These are phyloP conservation scores for Deilephila elpenor DNA, from an alignment of 2,888 invertebrate species.

Conservation along the genomic window DNA sequence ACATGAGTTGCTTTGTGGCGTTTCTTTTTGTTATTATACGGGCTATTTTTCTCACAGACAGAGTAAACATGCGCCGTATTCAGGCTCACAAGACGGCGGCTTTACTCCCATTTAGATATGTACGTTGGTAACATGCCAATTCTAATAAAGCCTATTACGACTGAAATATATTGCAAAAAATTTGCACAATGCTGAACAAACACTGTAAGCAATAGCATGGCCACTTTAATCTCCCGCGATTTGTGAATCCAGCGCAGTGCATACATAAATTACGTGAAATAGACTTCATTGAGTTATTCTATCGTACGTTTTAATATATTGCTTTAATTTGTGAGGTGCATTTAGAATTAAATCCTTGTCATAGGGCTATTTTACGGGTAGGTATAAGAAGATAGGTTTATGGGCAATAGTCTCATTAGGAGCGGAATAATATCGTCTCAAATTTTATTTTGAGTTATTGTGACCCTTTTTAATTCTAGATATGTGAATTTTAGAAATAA, in stretches of 20 bases:
- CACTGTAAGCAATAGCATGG: constrained; percentile 17
- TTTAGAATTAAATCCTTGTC: too few species aligned
- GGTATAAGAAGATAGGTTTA: too few species aligned
- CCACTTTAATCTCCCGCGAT: constrained; percentile 25
- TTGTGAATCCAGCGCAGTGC: background rate
- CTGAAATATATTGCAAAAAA: constrained; percentile 60
- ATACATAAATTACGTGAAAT: background rate
- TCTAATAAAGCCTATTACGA: constrained; percentile 61
- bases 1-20: background rate
- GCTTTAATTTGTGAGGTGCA: too few species aligned
- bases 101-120: constrained; percentile 33
- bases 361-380: too few species aligned
- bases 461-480: too few species aligned
- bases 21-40: constrained; percentile 23
- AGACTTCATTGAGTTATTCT: constrained; percentile 5
- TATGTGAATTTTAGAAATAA: too few species aligned
- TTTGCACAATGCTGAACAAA: constrained; percentile 26
- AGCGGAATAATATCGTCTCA: too few species aligned
- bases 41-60: constrained; percentile 24
- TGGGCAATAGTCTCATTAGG: too few species aligned
- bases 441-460: too few species aligned
- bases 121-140: constrained; percentile 63
- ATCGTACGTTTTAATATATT: background rate
- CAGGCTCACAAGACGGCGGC: constrained; percentile 17
- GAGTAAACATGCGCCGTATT: constrained; percentile 13